Percentiles rank a stretch among this genome's conserved stretches.
Evolutionary conservation across 1,140 invertebrate genomes (phyloP).

Genomic region (Aphis gossypii): DNA sequence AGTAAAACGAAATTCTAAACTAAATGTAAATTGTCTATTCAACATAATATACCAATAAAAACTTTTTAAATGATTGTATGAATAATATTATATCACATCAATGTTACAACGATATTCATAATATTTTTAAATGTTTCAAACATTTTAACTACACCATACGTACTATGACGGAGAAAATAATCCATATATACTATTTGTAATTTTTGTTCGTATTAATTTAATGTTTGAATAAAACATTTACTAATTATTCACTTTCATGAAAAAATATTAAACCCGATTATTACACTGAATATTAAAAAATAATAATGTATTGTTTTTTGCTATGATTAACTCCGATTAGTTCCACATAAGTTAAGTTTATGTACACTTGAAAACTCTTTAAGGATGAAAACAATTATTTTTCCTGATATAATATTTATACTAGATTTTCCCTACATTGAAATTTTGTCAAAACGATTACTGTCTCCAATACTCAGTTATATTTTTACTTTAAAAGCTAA

Average conservation of each 20-base stretch:
- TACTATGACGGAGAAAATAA: neutral
- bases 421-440: neutral
- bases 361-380: neutral
- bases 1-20: neutral
- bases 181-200: neutral
- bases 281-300: neutral
- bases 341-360: neutral
- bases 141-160: neutral
- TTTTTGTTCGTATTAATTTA: neutral
- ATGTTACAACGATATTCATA: neutral
- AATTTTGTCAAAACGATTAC: neutral
- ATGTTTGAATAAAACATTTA: neutral
- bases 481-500: neutral
- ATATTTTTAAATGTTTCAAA: neutral
- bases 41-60: neutral
- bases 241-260: neutral
- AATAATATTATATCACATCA: neutral
- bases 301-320: neutral
- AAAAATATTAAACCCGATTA: neutral
- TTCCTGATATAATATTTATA: neutral
- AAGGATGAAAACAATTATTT: neutral
- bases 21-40: neutral
- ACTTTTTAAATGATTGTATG: conserved; percentile 25
- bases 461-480: neutral
- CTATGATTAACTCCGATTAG: neutral